Base-by-base conservation (phyloP, 2,888 invertebrate species). In the Parnassius orleans region DNA sequence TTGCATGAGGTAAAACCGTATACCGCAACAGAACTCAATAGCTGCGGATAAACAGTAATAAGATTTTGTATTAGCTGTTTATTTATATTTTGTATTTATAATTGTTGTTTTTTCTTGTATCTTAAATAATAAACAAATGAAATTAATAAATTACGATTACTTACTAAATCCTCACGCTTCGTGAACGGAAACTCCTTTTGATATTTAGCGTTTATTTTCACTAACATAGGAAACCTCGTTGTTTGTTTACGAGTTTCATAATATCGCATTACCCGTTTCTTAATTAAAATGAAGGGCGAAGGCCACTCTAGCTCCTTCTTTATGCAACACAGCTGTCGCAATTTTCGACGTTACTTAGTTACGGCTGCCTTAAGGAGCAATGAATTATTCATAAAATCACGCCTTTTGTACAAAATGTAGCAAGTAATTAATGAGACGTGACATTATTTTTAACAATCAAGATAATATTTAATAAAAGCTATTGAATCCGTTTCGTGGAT, bases 201-300 rank as follows among this genome's bases (percentile, higher is more conserved):
- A 41, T 63, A 63, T 51, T 51, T 52, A 55, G 55, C 55, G 62
- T 55, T 52, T 52, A 55, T 55, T 59, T 52, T 33, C 51, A 59
- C 51, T 12, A 46, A 55, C 63, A 63, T 52, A 62, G 55, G 55
- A 55, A 63, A 63, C 59, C 63, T 63, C 57, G 55, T 41, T 24
- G 70, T 67, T 75, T 72, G 70, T 73, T 74, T 74, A 75, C 73
- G 73, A 71, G 65, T 71, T 69, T 65, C 71, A 70, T 74, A 73
- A 72, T 71, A 71, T 69, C 63, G 67, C 69, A 71, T 70, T 72
- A 70, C 69, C 60, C 64, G 67, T 54, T 64, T 69, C 71, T 75
- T 73, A 72, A 75, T 75, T 75, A 75, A 72, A 73, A 72, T 66
- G 46, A 67, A 69, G 67, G 68, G 64, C 65, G 54, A 58, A 55